Evolutionary conservation across 2,113 vertebrate species (phyloP).

Genomic region (Dipodomys ordii): DNA sequence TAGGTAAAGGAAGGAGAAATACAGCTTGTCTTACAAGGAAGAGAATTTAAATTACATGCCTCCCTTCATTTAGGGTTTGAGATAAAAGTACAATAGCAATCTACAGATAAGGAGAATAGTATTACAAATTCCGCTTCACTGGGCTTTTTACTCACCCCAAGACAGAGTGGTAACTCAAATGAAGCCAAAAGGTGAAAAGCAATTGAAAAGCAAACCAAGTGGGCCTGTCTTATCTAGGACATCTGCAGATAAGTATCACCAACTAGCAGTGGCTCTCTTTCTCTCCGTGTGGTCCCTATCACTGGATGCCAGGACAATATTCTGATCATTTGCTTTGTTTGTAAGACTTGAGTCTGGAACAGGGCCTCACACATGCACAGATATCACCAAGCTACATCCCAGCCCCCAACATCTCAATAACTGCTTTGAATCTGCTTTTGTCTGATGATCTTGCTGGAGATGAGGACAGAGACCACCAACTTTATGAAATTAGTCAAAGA

Average conservation of each 20-base stretch:
- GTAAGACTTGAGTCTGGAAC: not conserved
- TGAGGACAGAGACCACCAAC: not conserved
- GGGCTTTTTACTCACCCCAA: not conserved
- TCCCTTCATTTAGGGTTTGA: slow-evolving; percentile 56
- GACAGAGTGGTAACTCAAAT: not conserved
- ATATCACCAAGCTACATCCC: not conserved
- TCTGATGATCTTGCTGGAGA: slow-evolving; percentile 22
- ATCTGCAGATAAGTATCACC: not conserved
- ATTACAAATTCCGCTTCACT: slow-evolving; percentile 17
- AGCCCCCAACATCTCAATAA: not conserved
- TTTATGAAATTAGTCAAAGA: slow-evolving; percentile 41
- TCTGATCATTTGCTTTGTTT: slow-evolving; percentile 11
- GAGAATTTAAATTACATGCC: slow-evolving; percentile 66
- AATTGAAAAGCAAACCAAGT: not conserved
- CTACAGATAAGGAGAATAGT: slow-evolving; percentile 27
- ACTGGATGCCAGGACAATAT: not conserved
- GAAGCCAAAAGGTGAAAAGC: not conserved
- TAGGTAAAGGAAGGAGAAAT: slow-evolving; percentile 64
- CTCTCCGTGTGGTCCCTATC: slow-evolving; percentile 5
- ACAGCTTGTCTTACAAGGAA: slow-evolving; percentile 44
- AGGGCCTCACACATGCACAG: not conserved
- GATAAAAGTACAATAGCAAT: slow-evolving; percentile 59
- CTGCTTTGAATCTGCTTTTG: slow-evolving; percentile 33
- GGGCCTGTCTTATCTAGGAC: not conserved
- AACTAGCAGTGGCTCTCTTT: not conserved